phyloP scores from a whole-genome alignment of 1,140 invertebrate genomes.

The Panagrolaimus sp. region DNA sequence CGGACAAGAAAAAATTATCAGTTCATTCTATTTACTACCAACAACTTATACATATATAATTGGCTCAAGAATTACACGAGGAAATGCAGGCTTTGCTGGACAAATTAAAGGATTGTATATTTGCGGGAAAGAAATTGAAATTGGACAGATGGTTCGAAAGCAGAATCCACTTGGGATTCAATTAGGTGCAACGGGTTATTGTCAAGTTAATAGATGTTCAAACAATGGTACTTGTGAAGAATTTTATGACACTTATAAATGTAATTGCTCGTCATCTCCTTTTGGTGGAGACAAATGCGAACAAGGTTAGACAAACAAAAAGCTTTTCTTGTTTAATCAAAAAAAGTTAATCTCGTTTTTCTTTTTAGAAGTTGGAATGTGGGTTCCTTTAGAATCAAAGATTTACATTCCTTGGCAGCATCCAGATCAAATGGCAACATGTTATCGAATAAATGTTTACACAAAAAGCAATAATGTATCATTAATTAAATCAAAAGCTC shows the following conservation, averaged over 20 bases:
- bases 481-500: slow-evolving; percentile 40
- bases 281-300: slow-evolving; percentile 51
- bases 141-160: slow-evolving; percentile 41
- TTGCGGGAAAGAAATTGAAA: slow-evolving; percentile 36
- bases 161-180: slow-evolving; percentile 40
- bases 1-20: slow-evolving; percentile 29
- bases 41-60: slow-evolving; percentile 40
- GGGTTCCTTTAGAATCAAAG: slow-evolving; percentile 51
- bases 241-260: slow-evolving; percentile 50
- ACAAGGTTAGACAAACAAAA: slow-evolving; percentile 34
- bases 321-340: neutral
- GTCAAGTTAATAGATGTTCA: slow-evolving; percentile 35
- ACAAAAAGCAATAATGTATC: slow-evolving; percentile 36
- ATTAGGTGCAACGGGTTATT: slow-evolving; percentile 46
- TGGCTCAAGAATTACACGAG: slow-evolving; percentile 44
- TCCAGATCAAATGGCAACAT: slow-evolving; percentile 50
- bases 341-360: too few species aligned
- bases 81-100: slow-evolving; percentile 49
- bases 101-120: slow-evolving; percentile 50
- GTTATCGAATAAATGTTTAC: slow-evolving; percentile 53
- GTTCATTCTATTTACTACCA: slow-evolving; percentile 41
- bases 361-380: slow-evolving; percentile 55
- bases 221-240: slow-evolving; percentile 51
- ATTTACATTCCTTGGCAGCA: slow-evolving; percentile 55
- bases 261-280: slow-evolving; percentile 54